These are phyloP conservation scores for Gortyna flavago DNA, from an alignment of 2,888 invertebrate species.

Conservation along the genomic window DNA sequence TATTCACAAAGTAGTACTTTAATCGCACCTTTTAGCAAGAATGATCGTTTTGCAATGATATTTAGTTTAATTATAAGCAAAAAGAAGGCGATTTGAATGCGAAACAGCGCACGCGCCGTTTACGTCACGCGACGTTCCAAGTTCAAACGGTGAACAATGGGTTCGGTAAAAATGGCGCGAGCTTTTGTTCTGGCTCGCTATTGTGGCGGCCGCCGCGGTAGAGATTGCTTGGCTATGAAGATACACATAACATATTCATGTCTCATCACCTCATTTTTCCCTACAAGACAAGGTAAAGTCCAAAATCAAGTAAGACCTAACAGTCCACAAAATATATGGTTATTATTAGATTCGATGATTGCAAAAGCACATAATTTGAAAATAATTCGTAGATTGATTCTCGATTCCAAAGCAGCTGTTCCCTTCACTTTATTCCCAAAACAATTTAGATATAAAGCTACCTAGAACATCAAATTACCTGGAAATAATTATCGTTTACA, in stretches of 20 bases:
- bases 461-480: constrained; percentile 42
- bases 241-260: constrained; percentile 47
- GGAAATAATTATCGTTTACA: constrained; percentile 34
- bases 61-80: constrained; percentile 79
- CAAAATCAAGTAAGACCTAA: neutral
- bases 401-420: constrained; percentile 27
- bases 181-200: constrained; percentile 86
- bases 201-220: constrained; percentile 76
- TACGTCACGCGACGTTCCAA: constrained; percentile 87
- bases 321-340: neutral
- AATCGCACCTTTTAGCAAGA: constrained; percentile 52
- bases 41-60: constrained; percentile 67
- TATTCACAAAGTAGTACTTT: constrained; percentile 40
- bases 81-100: constrained; percentile 84
- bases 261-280: constrained; percentile 39
- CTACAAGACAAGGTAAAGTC: constrained; percentile 26
- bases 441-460: constrained; percentile 25
- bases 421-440: constrained; percentile 52
- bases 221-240: constrained; percentile 65
- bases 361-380: constrained; percentile 49
- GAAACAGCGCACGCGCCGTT: constrained; percentile 85
- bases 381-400: constrained; percentile 29
- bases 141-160: constrained; percentile 87
- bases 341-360: constrained; percentile 20
- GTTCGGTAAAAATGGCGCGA: constrained; percentile 85